These are phyloP conservation scores for Bolinopsis microptera DNA, from an alignment of 37 sponge, comb jelly and placozoan species.

Conservation along the genomic window DNA sequence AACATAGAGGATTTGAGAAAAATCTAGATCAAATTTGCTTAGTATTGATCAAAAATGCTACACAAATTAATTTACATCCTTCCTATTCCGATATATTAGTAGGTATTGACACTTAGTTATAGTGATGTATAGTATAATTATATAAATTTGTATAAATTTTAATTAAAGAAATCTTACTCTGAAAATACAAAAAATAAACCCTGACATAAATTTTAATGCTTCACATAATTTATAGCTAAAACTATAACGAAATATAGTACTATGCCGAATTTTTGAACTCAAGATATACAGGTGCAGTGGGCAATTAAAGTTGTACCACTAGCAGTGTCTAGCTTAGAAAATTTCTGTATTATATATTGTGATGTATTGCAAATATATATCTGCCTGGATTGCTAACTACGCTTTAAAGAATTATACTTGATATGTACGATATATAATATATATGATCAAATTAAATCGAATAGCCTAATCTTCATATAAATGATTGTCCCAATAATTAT, in stretches of 20 bases:
- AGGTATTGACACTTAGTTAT: background rate
- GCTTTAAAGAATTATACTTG: background rate
- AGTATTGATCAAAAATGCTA: background rate
- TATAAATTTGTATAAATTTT: background rate
- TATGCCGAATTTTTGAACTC: background rate
- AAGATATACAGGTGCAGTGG: background rate
- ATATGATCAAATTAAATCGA: background rate
- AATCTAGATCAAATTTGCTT: background rate
- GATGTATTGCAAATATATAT: background rate
- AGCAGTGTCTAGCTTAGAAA: background rate
- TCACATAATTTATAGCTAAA: background rate
- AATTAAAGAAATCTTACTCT: background rate
- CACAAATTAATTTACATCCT: background rate
- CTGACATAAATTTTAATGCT: background rate
- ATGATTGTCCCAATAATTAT: background rate
- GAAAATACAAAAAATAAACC: constrained; percentile 48
- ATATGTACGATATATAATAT: background rate
- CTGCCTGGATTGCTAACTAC: background rate
- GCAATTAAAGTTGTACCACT: background rate
- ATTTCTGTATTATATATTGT: background rate
- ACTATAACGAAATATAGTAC: background rate
- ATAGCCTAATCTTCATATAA: background rate
- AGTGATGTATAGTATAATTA: background rate
- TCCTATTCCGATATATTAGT: background rate
- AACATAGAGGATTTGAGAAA: background rate